A percentile compares a stretch with the other conserved stretches of the same genome.
Conservation (phyloP, 2,797 vertebrate genomes). For the Girardinus metallicus region DNA sequence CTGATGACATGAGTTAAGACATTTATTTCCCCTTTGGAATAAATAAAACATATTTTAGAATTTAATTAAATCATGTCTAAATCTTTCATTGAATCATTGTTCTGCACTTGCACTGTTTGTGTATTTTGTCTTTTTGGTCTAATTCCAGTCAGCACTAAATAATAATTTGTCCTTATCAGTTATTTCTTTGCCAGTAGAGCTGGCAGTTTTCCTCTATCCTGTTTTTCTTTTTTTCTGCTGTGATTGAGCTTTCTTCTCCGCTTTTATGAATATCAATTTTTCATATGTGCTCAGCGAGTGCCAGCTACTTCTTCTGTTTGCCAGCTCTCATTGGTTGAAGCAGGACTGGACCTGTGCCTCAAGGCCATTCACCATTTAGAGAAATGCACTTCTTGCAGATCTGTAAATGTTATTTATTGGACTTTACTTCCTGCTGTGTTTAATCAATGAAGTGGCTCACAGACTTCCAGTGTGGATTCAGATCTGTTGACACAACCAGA, state of each 20-base stretch:
- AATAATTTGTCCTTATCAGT: slow-evolving; percentile 18
- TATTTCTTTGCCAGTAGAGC: slow-evolving; percentile 1
- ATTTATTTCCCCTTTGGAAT: neutral
- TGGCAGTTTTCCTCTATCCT: neutral
- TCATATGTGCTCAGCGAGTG: slow-evolving; percentile 4
- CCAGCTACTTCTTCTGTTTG: slow-evolving; percentile 17
- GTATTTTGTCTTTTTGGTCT: slow-evolving; percentile 9
- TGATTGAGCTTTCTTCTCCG: slow-evolving; percentile 18
- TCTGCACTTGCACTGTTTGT: neutral
- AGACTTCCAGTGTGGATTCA: slow-evolving; percentile 47
- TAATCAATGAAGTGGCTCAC: slow-evolving; percentile 75
- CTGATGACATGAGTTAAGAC: neutral
- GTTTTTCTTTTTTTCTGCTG: neutral
- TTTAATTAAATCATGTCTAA: neutral
- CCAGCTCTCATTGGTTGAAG: slow-evolving; percentile 16
- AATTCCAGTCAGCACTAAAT: slow-evolving; percentile 5
- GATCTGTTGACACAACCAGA: slow-evolving; percentile 65
- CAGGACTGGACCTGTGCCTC: slow-evolving; percentile 41
- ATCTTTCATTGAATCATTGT: neutral
- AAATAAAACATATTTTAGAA: neutral
- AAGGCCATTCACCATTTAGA: slow-evolving; percentile 45
- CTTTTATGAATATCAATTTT: slow-evolving; percentile 36
- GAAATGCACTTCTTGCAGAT: slow-evolving; percentile 63
- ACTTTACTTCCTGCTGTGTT: slow-evolving; percentile 65
- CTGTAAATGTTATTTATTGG: slow-evolving; percentile 70